Evolutionary conservation across 2,113 vertebrate species (phyloP).

Genomic region (Sigmodon hispidus): DNA sequence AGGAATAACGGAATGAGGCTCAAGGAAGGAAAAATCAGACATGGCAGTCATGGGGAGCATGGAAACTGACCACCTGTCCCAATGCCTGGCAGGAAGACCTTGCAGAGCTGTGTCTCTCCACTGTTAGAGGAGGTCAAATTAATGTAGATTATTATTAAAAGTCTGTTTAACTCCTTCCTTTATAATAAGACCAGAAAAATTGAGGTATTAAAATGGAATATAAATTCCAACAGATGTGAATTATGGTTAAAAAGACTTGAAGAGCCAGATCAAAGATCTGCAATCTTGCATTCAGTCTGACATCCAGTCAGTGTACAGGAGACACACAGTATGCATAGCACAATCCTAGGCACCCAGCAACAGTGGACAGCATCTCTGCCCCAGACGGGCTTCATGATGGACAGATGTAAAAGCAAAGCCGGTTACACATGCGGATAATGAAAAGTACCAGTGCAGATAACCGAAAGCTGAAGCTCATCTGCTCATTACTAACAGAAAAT

Average conservation of each 20-base stretch:
- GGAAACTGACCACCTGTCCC: background rate
- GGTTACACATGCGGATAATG: background rate
- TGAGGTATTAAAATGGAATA: slow-evolving; percentile 26
- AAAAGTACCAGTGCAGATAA: slow-evolving; percentile 10
- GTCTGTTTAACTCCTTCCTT: slow-evolving; percentile 2
- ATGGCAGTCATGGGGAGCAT: background rate
- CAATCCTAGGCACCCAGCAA: background rate
- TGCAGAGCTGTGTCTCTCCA: background rate
- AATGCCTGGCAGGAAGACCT: background rate
- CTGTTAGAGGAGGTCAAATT: background rate
- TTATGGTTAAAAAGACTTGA: background rate
- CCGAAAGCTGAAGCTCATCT: background rate
- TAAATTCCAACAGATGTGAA: slow-evolving; percentile 2
- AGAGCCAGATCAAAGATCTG: background rate
- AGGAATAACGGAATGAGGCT: background rate
- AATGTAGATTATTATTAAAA: background rate
- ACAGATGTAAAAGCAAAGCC: background rate
- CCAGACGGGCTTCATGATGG: background rate
- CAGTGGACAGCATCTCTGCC: background rate
- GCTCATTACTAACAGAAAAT: background rate
- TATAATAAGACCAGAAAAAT: slow-evolving; percentile 36
- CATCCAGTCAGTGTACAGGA: background rate
- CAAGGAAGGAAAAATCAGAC: background rate
- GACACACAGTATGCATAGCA: background rate
- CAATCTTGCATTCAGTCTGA: background rate